Base-by-base conservation (phyloP, 2,797 vertebrate genomes). In the Crenichthys baileyi region DNA sequence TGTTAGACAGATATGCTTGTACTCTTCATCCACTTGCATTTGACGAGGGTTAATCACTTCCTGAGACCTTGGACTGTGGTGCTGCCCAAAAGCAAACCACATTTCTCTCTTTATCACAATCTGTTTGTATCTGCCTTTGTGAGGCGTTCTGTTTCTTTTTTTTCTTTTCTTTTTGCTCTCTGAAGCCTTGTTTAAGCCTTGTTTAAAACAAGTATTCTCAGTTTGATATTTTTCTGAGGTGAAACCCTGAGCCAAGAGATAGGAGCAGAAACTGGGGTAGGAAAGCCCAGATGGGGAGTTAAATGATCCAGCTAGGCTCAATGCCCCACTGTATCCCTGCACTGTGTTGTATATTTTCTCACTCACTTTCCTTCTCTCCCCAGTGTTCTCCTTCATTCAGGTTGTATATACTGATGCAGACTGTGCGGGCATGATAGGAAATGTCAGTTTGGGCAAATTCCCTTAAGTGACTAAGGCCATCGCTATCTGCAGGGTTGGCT, bases 11-110 rank as follows among this genome's bases (percentile, higher is more conserved):
- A 78, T 65, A 50, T 67, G 78, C 75, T 73, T 77, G 75, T 48
- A 58, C 86, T 85, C 86, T 85, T 77, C 85, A 82, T 85, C 81
- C 76, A 77, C 78, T 77, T 76, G 67, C 85, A 84, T 89, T 87
- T 79, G 83, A 81, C 85, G 81, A 90, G 91, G 89, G 90, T 91
- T 94, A 93, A 94, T 93, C 90, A 90, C 88, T 93, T 93, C 91
- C 93, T 90, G 74, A 91, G 90, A 92, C 89, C 90, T 90, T 81
- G 79, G 76, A 85, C 83, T 79, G 81, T 15, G 72, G 65, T 22
- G 78, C 72, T 20, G 18, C 77, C 68, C 78, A 18, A 68, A 76
- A 84, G 78, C 88, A 81, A 63, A 85, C 81, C 75, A 87, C 85
- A 77, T 74, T 73, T 46, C 51, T 77, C 60, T 88, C 61, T 79